Conservation (phyloP, 2,113 vertebrate genomes). For the Ictalurus punctatus region DNA sequence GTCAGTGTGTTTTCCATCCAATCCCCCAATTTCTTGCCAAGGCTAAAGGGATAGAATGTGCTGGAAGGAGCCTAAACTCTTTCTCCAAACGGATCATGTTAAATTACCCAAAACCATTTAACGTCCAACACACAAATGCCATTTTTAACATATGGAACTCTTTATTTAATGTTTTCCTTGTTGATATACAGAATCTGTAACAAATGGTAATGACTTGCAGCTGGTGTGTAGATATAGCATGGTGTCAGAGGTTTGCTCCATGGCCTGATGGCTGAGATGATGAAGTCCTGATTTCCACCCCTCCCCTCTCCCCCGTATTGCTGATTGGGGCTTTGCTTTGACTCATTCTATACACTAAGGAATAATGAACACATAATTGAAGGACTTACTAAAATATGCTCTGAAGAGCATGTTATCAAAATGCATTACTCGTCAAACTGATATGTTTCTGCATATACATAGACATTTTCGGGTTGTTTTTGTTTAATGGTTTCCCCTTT, state of each 20-base stretch:
- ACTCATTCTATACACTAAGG: constrained; percentile 37
- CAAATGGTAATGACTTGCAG: constrained; percentile 91
- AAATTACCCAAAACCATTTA: constrained; percentile 90
- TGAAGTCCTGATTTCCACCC: constrained; percentile 25
- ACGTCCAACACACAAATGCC: constrained; percentile 84
- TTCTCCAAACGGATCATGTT: constrained; percentile 84
- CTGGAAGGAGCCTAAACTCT: constrained; percentile 74
- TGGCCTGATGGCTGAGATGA: constrained; percentile 60
- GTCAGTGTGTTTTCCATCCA: constrained; percentile 65
- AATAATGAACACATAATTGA: constrained; percentile 39
- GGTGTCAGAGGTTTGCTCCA: constrained; percentile 56
- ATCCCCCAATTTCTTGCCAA: constrained; percentile 66
- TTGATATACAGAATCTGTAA: constrained; percentile 88
- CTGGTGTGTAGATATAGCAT: constrained; percentile 74
- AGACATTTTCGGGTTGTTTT: neutral
- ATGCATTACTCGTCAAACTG: constrained; percentile 16
- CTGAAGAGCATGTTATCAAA: constrained; percentile 12
- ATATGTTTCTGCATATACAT: neutral
- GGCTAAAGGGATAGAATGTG: constrained; percentile 40
- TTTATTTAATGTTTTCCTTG: constrained; percentile 85
- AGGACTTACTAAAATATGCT: constrained; percentile 31
- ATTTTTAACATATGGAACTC: constrained; percentile 89
- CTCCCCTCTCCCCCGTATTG: neutral
- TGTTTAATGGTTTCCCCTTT: neutral
- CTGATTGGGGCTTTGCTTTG: constrained; percentile 46